phyloP scores from a whole-genome alignment of 2,888 invertebrate species.

The Macrophya annulata region DNA sequence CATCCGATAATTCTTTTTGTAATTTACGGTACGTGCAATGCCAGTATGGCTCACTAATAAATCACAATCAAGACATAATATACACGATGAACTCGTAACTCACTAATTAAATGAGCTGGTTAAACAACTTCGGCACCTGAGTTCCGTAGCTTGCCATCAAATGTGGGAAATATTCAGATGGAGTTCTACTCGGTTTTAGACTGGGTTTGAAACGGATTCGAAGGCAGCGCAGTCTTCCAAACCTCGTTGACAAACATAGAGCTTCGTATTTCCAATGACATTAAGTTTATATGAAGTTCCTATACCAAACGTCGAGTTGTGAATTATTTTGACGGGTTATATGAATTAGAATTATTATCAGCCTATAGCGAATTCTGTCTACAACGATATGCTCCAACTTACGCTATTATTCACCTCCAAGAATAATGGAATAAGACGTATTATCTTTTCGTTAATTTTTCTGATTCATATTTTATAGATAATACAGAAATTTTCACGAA shows the following conservation, averaged over 20 bases:
- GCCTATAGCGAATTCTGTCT: conserved; percentile 34
- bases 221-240: conserved; percentile 23
- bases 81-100: conserved; percentile 46
- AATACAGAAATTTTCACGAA: background rate
- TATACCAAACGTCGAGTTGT: background rate
- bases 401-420: conserved; percentile 16
- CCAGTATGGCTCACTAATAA: conserved; percentile 31
- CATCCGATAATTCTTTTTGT: conserved; percentile 8
- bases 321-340: conserved; percentile 51
- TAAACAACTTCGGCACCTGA: conserved; percentile 43
- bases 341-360: conserved; percentile 48
- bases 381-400: conserved; percentile 42
- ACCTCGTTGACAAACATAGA: conserved; percentile 53
- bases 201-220: conserved; percentile 33
- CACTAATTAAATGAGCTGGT: conserved; percentile 45
- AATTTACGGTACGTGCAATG: conserved; percentile 21
- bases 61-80: conserved; percentile 37
- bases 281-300: conserved; percentile 40
- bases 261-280: conserved; percentile 12
- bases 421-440: background rate
- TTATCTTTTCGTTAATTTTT: too few relatives aligned
- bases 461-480: background rate
- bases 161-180: conserved; percentile 50
- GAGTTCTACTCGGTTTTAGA: conserved; percentile 12
- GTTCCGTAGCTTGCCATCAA: conserved; percentile 35